Evolutionary conservation across 2,797 vertebrate genomes (phyloP).

Genomic region (Coracias cyanogaster): DNA sequence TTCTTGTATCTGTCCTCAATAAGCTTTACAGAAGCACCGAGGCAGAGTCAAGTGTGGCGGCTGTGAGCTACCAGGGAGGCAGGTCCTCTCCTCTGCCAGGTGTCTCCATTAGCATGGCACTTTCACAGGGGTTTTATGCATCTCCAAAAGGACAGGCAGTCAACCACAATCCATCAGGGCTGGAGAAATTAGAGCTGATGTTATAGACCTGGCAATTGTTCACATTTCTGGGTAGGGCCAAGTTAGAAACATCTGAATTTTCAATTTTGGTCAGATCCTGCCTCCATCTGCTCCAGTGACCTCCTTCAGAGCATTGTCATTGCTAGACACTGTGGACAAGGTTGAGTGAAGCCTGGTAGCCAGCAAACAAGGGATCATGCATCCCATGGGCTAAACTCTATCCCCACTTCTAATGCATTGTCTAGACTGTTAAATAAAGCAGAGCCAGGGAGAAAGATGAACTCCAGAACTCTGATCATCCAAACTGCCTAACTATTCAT

Average conservation of each 20-base stretch:
- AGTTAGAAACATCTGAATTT: neutral
- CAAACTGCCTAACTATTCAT: neutral
- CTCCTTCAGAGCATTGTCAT: neutral
- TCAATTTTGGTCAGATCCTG: neutral
- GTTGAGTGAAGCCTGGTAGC: neutral
- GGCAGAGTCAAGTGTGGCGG: rapidly evolving
- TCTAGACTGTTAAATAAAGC: neutral
- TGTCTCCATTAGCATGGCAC: neutral
- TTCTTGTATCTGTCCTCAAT: neutral
- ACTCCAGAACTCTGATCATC: neutral
- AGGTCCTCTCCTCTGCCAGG: neutral
- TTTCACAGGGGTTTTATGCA: neutral
- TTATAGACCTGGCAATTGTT: neutral
- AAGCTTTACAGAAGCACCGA: neutral
- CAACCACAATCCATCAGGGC: neutral
- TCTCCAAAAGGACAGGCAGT: neutral
- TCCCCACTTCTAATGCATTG: neutral
- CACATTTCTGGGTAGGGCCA: neutral
- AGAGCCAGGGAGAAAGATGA: neutral
- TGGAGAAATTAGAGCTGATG: neutral
- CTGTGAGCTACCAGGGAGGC: neutral
- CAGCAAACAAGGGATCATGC: neutral
- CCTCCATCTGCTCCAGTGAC: neutral
- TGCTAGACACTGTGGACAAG: neutral
- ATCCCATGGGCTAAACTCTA: neutral